These are phyloP conservation scores for Notolepis coatsorum DNA, from an alignment of 2,797 vertebrate species.

Conservation along the genomic window DNA sequence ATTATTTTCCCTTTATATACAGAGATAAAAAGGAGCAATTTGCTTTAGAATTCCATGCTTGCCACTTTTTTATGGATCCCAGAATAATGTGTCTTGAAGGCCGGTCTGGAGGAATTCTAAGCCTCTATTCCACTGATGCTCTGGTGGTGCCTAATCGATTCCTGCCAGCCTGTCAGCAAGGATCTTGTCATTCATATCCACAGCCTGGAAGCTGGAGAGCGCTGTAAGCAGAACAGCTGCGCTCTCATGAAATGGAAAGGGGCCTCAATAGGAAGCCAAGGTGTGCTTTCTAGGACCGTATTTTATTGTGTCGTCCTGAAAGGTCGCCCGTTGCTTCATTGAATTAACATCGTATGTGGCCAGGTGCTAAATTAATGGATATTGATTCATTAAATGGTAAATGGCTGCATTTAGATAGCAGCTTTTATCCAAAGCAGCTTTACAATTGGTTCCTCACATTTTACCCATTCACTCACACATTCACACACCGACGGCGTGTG, in stretches of 20 bases:
- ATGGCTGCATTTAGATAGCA: too few relatives aligned
- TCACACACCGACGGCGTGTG: too few relatives aligned
- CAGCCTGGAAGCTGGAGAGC: slow-evolving; percentile 42
- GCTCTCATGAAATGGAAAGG: slow-evolving; percentile 41
- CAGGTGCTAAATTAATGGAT: slow-evolving; percentile 20
- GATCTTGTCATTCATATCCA: slow-evolving; percentile 56
- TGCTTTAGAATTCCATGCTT: slow-evolving; percentile 14
- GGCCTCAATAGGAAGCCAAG: slow-evolving; percentile 21
- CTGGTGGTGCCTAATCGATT: slow-evolving; percentile 70
- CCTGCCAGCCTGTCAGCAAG: slow-evolving; percentile 59
- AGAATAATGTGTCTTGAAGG: slow-evolving; percentile 12
- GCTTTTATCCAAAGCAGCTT: too few relatives aligned
- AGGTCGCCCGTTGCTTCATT: not conserved
- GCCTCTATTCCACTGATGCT: slow-evolving; percentile 57
- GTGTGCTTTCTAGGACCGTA: slow-evolving; percentile 28
- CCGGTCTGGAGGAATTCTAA: slow-evolving; percentile 49
- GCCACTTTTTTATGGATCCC: slow-evolving; percentile 22
- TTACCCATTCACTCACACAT: too few relatives aligned
- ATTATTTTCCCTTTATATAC: not conserved
- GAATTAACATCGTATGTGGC: slow-evolving; percentile 8
- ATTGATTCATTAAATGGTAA: too few relatives aligned
- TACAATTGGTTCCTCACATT: too few relatives aligned
- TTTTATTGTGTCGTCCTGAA: slow-evolving; percentile 20
- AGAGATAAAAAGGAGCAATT: not conserved
- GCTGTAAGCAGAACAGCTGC: slow-evolving; percentile 46